Conservation (phyloP, 2,797 vertebrate genomes). For the Falco peregrinus region DNA sequence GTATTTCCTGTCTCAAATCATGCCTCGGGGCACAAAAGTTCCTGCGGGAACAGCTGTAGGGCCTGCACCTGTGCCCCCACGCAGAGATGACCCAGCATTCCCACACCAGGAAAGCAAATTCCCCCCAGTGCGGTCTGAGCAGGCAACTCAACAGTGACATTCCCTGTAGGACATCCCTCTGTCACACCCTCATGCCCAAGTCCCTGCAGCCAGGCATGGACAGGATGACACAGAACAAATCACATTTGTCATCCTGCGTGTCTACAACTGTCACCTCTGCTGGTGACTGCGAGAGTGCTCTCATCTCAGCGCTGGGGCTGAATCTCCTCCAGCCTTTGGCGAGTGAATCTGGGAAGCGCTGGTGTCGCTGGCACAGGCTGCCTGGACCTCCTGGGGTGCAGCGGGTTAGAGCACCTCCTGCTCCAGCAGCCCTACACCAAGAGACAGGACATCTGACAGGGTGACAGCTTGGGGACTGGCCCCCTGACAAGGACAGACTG, state of each 20-base stretch:
- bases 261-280: background rate
- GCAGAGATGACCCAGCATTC: background rate
- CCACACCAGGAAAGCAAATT: no score
- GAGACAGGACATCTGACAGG: background rate
- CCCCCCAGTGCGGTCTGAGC: background rate
- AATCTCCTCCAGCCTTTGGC: background rate
- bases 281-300: rapidly evolving
- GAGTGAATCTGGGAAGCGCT: rapidly evolving
- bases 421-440: background rate
- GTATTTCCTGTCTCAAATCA: rapidly evolving
- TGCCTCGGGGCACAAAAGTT: background rate
- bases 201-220: background rate
- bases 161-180: background rate
- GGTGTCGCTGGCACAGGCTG: background rate
- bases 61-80: rapidly evolving
- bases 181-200: background rate
- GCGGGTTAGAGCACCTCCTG: background rate
- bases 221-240: background rate
- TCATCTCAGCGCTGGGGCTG: background rate
- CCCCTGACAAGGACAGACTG: background rate
- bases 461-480: background rate
- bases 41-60: background rate
- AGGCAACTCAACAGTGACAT: rapidly evolving
- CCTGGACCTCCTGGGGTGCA: rapidly evolving
- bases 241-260: background rate